Base-by-base conservation (phyloP, 2,113 vertebrate genomes). In the Phodopus roborovskii region DNA sequence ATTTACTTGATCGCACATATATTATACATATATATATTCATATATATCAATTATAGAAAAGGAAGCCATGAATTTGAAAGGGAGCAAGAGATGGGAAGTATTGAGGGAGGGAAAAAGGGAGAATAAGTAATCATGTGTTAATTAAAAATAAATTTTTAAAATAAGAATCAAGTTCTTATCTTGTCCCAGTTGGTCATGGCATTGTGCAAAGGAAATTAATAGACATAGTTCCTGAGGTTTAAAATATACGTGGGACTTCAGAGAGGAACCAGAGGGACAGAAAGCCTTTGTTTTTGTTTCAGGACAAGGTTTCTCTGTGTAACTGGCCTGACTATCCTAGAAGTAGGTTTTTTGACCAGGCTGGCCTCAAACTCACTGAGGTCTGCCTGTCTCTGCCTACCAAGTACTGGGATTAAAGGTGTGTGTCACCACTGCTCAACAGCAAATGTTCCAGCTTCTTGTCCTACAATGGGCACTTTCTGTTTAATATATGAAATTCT, bases 141-240 rank as follows among this genome's bases (percentile, higher is more conserved):
- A 28, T 45, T 84, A 84, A 45, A 84, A 45, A 30, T 84, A 62
- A 62, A 42, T 17, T 45, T 64, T 62, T 83, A 30, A 45, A 62
- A 19, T 48, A 92, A 88, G 48, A 86, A 42, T 85, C 20, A 36
- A 4, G 39, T 81, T 95, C 19, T 77, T 93, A 87, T 39, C 5
- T 28, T 28, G 66, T 36, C 92, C 30, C 93, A 91, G 78, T 8
- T 96, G 70, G 60, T 92, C 70, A 71, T 11, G 90, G 39, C 3
- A 88, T 30, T 39, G 28, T 93, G 28, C 45, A 58, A 88, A 95
- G 58, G 90, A 94, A 97, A 82, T 88, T 42, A 73, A 91, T 12
- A n/a, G 20, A 87, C 70, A 66, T 5, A 56, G 39, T 45, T 95
- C 90, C 83, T 22, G 0, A 75, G 64, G 19, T n/a, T 91, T 73